phyloP scores from a whole-genome alignment of 2,888 invertebrate species.

The Drosophila ezoana region DNA sequence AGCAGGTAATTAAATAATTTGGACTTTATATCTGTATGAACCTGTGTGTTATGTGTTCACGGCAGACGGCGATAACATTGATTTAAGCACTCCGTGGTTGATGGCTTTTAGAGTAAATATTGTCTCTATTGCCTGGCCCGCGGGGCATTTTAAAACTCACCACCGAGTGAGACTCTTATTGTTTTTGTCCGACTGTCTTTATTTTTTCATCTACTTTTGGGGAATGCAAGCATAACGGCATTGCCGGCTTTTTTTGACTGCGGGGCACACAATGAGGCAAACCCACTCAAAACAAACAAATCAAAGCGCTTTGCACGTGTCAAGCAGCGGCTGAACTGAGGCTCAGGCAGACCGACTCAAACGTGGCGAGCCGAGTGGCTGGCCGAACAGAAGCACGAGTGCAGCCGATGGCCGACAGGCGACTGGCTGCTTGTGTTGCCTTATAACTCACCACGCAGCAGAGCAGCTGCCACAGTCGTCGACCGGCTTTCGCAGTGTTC shows the following conservation, averaged over 20 bases:
- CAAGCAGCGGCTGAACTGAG: slow-evolving; percentile 27
- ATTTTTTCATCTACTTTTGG: background rate
- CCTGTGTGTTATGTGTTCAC: background rate
- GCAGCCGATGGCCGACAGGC: slow-evolving; percentile 28
- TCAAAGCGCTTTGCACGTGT: slow-evolving; percentile 61
- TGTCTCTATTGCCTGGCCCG: slow-evolving; percentile 31
- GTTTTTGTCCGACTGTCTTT: slow-evolving; percentile 5
- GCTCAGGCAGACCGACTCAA: slow-evolving; percentile 16
- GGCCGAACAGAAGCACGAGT: slow-evolving; percentile 13
- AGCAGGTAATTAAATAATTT: too few species aligned
- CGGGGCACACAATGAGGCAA: slow-evolving; percentile 18
- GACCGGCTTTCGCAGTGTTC: slow-evolving; percentile 72
- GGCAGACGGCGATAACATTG: slow-evolving; percentile 31
- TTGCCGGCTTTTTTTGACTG: slow-evolving; percentile 54
- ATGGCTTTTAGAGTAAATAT: slow-evolving; percentile 30
- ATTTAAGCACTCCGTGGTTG: slow-evolving; percentile 9
- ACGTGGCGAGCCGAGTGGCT: slow-evolving; percentile 1
- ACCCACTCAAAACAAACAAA: slow-evolving; percentile 66
- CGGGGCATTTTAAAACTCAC: slow-evolving; percentile 43
- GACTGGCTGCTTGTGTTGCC: slow-evolving; percentile 19
- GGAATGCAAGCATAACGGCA: slow-evolving; percentile 10
- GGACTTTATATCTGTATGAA: too few species aligned
- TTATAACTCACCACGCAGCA: slow-evolving; percentile 67
- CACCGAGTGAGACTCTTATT: slow-evolving; percentile 22
- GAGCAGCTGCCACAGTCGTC: slow-evolving; percentile 67